Conservation (phyloP, 2,113 vertebrate genomes). For the Alethe diademata region DNA sequence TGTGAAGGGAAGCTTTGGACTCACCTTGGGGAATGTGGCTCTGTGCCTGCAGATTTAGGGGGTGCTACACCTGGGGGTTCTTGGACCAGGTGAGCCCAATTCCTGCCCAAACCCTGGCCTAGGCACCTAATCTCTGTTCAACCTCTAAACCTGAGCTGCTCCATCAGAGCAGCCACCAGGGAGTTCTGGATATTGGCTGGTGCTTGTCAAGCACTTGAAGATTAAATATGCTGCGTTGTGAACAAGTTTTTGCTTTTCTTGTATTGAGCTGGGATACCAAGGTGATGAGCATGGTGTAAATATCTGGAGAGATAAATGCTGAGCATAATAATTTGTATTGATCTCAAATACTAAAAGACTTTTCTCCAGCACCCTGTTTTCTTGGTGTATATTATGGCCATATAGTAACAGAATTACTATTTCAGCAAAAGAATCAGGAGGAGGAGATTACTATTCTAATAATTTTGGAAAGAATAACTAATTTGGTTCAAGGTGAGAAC, state of each 20-base stretch:
- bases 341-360: not conserved
- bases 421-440: not conserved
- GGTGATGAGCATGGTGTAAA: slow-evolving; percentile 15
- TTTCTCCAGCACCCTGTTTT: not conserved
- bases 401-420: not conserved
- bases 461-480: not conserved
- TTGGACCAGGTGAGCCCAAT: not conserved
- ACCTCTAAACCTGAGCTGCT: not conserved
- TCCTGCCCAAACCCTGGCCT: not conserved
- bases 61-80: rapidly evolving
- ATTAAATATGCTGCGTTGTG: not conserved
- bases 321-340: slow-evolving; percentile 28
- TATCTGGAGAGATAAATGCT: not conserved
- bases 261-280: not conserved
- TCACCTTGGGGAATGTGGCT: rapidly evolving
- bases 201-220: slow-evolving; percentile 28
- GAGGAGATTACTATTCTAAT: not conserved
- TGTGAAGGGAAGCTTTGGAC: not conserved
- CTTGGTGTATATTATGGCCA: not conserved
- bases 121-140: not conserved
- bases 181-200: slow-evolving; percentile 5
- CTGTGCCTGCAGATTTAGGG: not conserved
- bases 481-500: not conserved
- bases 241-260: slow-evolving; percentile 17
- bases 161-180: not conserved